Evolutionary conservation across 2,113 vertebrate genomes (phyloP).

Genomic region (Barnardius zonarius): DNA sequence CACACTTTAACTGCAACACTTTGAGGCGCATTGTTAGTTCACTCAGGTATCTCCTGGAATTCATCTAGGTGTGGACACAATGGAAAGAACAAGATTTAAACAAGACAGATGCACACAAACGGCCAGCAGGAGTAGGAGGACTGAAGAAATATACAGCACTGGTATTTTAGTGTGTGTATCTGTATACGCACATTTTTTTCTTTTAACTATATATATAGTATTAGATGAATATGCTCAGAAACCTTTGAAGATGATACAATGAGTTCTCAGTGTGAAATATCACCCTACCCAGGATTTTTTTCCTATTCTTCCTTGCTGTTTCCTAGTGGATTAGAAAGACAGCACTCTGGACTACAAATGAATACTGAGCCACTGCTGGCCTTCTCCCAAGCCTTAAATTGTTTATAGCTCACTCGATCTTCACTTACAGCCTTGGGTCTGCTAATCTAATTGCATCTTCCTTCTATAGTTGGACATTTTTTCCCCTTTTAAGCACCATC

Average conservation of each 20-base stretch:
- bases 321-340: background rate
- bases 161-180: background rate
- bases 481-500: background rate
- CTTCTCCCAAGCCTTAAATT: conserved; percentile 43
- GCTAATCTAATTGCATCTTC: conserved; percentile 30
- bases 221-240: background rate
- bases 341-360: background rate
- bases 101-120: background rate
- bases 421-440: conserved; percentile 6
- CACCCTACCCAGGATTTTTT: background rate
- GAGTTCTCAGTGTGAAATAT: background rate
- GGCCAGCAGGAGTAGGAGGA: background rate
- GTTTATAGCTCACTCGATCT: conserved; percentile 31
- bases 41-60: background rate
- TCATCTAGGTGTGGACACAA: background rate
- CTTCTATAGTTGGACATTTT: background rate
- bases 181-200: background rate
- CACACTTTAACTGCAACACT: background rate
- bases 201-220: background rate
- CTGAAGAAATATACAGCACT: background rate
- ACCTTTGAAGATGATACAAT: background rate
- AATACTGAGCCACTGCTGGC: background rate
- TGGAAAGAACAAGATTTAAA: background rate
- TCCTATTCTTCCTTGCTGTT: background rate
- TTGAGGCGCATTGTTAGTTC: background rate